Conservation (phyloP, 1,140 invertebrate genomes). For the Argopecten irradians region DNA sequence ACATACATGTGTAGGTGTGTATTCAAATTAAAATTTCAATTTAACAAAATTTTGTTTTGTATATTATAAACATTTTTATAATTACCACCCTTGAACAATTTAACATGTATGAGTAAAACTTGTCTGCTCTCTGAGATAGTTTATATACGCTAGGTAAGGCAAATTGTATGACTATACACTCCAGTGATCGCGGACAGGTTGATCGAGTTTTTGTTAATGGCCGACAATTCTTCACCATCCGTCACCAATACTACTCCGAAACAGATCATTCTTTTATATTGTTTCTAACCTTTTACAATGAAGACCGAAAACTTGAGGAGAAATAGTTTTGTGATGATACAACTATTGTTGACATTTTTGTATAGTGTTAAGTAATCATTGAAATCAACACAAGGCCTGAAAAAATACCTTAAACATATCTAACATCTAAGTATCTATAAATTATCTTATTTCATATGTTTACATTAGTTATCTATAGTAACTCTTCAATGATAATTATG, state of each 20-base stretch:
- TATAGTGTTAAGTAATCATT: background rate
- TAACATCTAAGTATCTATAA: no score
- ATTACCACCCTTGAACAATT: background rate
- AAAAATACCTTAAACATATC: no score
- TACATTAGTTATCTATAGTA: no score
- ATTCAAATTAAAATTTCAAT: background rate
- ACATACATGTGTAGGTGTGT: background rate
- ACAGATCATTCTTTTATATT: background rate
- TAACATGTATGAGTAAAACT: background rate
- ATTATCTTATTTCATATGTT: no score
- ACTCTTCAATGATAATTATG: no score
- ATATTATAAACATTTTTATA: background rate
- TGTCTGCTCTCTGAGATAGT: background rate
- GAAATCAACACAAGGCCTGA: no score
- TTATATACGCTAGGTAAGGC: background rate
- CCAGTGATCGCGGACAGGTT: background rate
- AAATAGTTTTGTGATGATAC: constrained; percentile 10
- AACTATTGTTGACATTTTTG: background rate
- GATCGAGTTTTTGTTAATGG: background rate
- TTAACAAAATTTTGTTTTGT: background rate
- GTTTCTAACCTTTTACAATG: constrained; percentile 1
- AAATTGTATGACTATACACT: background rate
- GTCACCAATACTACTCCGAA: background rate
- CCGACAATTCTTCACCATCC: background rate
- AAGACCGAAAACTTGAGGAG: background rate